phyloP scores from a whole-genome alignment of 2,888 invertebrate genomes.

The Drosophila nr. perissopoda region DNA sequence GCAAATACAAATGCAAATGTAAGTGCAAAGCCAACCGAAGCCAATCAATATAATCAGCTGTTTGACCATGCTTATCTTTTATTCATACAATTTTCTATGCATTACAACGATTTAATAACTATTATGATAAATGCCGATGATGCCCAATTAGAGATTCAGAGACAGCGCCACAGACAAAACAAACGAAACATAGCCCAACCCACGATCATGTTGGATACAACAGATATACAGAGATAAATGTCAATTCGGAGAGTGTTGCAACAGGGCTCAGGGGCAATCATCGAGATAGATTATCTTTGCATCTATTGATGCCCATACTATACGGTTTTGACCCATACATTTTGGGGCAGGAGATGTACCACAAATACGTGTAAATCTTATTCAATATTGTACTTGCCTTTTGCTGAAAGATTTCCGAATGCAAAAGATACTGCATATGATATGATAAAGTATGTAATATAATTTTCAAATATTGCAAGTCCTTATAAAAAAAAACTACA shows the following conservation, averaged over 20 bases:
- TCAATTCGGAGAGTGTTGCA: conserved; percentile 28
- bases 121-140: conserved; percentile 28
- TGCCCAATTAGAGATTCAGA: not conserved
- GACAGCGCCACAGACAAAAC: conserved; percentile 8
- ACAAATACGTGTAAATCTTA: not conserved
- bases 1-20: conserved; percentile 39
- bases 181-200: conserved; percentile 1
- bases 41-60: conserved; percentile 11
- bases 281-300: not conserved
- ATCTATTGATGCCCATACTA: not conserved
- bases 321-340: not conserved
- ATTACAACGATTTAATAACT: conserved; percentile 44
- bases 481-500: not conserved
- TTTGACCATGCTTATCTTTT: conserved; percentile 33
- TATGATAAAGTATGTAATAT: not conserved
- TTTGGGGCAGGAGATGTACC: too few species aligned
- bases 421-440: not conserved
- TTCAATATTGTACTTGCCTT: not conserved
- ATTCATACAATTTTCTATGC: conserved; percentile 30
- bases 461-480: not conserved
- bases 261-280: conserved; percentile 16
- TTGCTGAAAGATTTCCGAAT: not conserved
- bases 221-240: conserved; percentile 6
- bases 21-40: conserved; percentile 38
- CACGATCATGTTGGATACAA: conserved; percentile 18